phyloP scores from a whole-genome alignment of 1,140 invertebrate genomes.

The Theocolax elegans region DNA sequence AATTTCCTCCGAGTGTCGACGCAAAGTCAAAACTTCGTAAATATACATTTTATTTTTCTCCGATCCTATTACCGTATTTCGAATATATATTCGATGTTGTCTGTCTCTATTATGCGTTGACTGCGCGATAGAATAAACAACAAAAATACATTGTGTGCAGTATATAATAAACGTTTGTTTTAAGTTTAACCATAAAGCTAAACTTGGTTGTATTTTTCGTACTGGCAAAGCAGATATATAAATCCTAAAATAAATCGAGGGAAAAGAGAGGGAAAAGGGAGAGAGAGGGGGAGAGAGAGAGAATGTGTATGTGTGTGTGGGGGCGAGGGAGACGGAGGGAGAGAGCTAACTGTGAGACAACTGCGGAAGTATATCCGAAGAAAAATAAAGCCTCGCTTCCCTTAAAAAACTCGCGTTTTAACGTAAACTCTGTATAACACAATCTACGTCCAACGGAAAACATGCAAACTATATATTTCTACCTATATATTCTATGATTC shows the following conservation, averaged over 20 bases:
- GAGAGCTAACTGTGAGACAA: slow-evolving; percentile 37
- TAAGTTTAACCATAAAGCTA: slow-evolving; percentile 13
- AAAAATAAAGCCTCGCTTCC: slow-evolving; percentile 44
- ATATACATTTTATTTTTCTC: no score
- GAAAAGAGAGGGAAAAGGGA: slow-evolving; percentile 35
- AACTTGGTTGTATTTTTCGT: background rate
- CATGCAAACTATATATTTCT: no score
- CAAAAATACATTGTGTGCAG: slow-evolving; percentile 8
- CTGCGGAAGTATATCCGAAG: slow-evolving; percentile 45
- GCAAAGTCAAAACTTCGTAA: background rate
- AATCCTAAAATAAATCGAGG: slow-evolving; percentile 42
- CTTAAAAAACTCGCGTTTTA: slow-evolving; percentile 4
- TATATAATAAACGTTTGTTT: background rate
- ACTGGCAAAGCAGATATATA: background rate
- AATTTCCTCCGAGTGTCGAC: background rate
- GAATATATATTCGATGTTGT: no score
- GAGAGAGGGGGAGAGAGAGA: slow-evolving; percentile 12
- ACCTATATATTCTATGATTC: no score
- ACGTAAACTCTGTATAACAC: background rate
- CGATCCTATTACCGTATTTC: background rate
- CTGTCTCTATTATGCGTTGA: background rate
- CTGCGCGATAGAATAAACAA: background rate
- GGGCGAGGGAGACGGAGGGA: no score
- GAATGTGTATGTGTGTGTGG: no score
- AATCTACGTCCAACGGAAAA: no score